Percentiles rank a stretch among this genome's conserved stretches.
phyloP scores from a whole-genome alignment of 2,888 invertebrate genomes.

The Trachelus iudaicus region DNA sequence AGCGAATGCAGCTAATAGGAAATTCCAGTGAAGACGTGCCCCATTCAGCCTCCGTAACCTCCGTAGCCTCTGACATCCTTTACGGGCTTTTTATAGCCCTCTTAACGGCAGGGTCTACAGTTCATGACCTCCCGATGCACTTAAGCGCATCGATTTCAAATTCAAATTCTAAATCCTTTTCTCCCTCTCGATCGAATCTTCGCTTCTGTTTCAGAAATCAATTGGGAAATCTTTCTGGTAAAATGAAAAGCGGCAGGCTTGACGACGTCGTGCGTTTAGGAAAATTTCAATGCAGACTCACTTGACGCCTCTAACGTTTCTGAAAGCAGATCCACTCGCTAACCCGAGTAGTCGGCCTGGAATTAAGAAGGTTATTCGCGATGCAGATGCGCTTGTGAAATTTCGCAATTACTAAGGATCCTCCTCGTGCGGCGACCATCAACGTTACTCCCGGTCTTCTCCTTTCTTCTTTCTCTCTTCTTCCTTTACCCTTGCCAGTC shows the following conservation, averaged over 20 bases:
- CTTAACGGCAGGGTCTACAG: background rate
- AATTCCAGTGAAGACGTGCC: background rate
- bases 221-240: background rate
- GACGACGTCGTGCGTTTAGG: background rate
- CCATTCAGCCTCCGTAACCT: background rate
- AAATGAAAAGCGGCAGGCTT: background rate
- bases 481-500: background rate
- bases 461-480: background rate
- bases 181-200: background rate
- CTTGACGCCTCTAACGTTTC: background rate
- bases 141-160: background rate
- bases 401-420: background rate
- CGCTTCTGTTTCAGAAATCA: background rate
- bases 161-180: background rate
- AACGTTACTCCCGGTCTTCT: background rate
- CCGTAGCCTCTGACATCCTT: background rate
- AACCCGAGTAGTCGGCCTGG: background rate
- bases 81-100: background rate
- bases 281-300: background rate
- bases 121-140: background rate
- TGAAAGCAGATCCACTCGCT: conserved; percentile 2
- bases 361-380: background rate
- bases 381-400: conserved; percentile 3
- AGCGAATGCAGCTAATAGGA: background rate
- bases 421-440: background rate